Percentiles rank a stretch among this genome's conserved stretches.
Evolutionary conservation across 2,888 invertebrate species (phyloP).

Genomic region (Anodontia alba): DNA sequence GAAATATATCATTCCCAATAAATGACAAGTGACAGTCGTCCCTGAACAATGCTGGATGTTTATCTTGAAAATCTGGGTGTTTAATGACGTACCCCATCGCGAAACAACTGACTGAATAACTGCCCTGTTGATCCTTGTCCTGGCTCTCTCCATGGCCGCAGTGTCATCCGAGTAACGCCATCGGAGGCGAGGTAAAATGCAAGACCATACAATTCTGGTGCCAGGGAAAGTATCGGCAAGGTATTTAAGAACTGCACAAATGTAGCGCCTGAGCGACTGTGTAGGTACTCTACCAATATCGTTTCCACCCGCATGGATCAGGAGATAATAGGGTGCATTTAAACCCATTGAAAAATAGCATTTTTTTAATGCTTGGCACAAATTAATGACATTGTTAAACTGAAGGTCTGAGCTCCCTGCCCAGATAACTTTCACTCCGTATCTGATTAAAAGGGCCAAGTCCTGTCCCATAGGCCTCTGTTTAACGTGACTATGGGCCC

Average conservation of each 20-base stretch:
- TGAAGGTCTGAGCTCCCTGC: background rate
- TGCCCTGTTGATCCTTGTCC: background rate
- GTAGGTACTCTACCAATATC: background rate
- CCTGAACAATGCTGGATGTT: background rate
- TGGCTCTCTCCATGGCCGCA: background rate
- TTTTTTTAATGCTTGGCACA: background rate
- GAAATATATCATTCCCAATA: background rate
- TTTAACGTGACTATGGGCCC: background rate
- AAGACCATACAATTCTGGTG: background rate
- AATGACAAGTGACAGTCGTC: background rate
- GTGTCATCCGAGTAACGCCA: background rate
- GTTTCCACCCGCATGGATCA: background rate
- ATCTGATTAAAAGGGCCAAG: constrained; percentile 6
- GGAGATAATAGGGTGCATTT: background rate
- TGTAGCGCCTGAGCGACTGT: background rate
- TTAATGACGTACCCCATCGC: background rate
- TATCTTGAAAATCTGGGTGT: background rate
- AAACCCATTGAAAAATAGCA: background rate
- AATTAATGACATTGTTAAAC: background rate
- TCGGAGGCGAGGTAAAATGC: background rate
- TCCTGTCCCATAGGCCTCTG: background rate
- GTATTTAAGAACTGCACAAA: background rate
- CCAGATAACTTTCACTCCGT: background rate
- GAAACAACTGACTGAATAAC: background rate
- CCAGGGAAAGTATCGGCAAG: background rate